Evolutionary conservation across 2,797 vertebrate genomes (phyloP).

Genomic region (Sebastes steindachneri): DNA sequence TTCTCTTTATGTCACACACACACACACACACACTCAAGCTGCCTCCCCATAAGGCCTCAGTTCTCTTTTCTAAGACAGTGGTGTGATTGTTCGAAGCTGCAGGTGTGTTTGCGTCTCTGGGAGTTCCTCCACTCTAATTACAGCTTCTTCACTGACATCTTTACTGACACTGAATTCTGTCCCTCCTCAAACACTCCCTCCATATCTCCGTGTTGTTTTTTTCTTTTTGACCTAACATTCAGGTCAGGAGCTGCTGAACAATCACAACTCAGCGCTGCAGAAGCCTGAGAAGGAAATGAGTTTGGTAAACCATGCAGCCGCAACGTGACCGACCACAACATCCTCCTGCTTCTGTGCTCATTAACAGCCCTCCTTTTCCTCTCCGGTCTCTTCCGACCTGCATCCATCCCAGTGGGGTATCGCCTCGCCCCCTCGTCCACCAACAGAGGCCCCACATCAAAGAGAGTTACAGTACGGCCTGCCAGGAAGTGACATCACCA

Average conservation of each 20-base stretch:
- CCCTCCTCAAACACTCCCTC: conserved; percentile 39
- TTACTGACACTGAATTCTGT: conserved; percentile 54
- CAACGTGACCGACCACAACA: conserved; percentile 54
- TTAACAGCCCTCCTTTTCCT: conserved; percentile 50
- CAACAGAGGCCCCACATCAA: conserved; percentile 71
- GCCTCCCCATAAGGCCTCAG: neutral
- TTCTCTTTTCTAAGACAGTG: conserved; percentile 56
- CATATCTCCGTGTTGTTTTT: conserved; percentile 5
- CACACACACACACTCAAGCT: neutral
- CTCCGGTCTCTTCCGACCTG: conserved; percentile 29
- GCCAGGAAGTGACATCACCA: conserved; percentile 70
- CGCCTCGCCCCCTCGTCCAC: conserved; percentile 36
- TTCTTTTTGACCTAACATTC: conserved; percentile 17
- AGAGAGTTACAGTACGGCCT: conserved; percentile 16
- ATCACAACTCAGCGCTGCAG: conserved; percentile 1
- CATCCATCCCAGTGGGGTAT: conserved; percentile 50
- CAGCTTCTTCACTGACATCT: conserved; percentile 56
- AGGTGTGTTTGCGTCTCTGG: conserved; percentile 67
- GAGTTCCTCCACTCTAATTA: conserved; percentile 67
- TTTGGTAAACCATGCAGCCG: conserved; percentile 43
- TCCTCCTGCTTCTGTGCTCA: conserved; percentile 66
- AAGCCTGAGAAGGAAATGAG: conserved; percentile 41
- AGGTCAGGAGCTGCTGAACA: conserved; percentile 19
- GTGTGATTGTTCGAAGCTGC: conserved; percentile 63
- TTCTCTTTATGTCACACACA: neutral